Evolutionary conservation across 2,888 invertebrate species (phyloP).

Genomic region (Cheilosia variabilis): DNA sequence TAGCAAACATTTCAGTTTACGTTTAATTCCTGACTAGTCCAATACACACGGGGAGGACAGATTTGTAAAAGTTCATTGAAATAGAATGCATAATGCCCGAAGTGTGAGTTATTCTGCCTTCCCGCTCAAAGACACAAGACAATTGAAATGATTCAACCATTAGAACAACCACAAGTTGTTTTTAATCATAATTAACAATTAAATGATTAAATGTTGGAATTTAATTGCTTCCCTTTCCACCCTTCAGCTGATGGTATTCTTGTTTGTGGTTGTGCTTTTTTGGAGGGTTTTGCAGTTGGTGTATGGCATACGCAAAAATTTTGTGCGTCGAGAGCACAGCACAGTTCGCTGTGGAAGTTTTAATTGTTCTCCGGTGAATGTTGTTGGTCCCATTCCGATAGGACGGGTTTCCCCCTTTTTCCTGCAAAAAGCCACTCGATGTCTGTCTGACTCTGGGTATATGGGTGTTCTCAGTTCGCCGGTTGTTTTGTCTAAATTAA

Average conservation of each 20-base stretch:
- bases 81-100: conserved; percentile 23
- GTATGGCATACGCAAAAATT: conserved; percentile 57
- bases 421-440: conserved; percentile 50
- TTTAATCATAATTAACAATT: conserved; percentile 75
- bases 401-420: neutral
- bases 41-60: conserved; percentile 9
- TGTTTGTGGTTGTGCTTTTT: neutral
- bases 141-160: conserved; percentile 66
- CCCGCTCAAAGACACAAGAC: conserved; percentile 5
- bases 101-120: conserved; percentile 1
- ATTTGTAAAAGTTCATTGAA: conserved; percentile 2
- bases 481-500: conserved; percentile 68
- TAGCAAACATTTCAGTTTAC: conserved; percentile 20
- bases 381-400: neutral
- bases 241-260: conserved; percentile 6
- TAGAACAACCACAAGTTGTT: conserved; percentile 73
- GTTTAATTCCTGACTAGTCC: conserved; percentile 48
- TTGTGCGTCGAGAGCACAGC: conserved; percentile 30
- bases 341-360: conserved; percentile 44
- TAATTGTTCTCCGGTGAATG: conserved; percentile 68
- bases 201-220: conserved; percentile 74
- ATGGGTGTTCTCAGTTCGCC: conserved; percentile 8
- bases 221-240: conserved; percentile 68
- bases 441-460: conserved; percentile 12
- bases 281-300: conserved; percentile 11